A percentile compares a stretch with the other conserved stretches of the same genome.
These are phyloP conservation scores for Valencia hispanica DNA, from an alignment of 2,797 vertebrate genomes.

Conservation along the genomic window DNA sequence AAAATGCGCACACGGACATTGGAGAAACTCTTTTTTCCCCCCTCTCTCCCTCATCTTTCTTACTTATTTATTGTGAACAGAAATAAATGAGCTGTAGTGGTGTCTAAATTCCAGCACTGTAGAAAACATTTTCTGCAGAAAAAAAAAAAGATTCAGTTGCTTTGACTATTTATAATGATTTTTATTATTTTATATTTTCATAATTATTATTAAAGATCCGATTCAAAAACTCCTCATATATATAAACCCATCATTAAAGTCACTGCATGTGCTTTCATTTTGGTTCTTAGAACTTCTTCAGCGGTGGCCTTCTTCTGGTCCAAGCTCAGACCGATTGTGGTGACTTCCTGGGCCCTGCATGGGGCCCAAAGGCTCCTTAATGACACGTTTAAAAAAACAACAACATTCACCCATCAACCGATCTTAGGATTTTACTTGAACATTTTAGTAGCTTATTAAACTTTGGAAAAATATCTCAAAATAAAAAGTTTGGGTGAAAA, in stretches of 20 bases:
- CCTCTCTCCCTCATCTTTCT: background rate
- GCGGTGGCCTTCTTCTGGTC: background rate
- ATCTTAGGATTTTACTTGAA: background rate
- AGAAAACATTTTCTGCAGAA: no score
- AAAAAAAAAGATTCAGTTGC: background rate
- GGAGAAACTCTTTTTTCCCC: background rate
- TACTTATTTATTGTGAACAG: background rate
- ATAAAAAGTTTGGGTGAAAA: background rate
- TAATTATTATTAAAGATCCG: background rate
- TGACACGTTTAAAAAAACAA: background rate
- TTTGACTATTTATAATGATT: background rate
- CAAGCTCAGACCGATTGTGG: background rate
- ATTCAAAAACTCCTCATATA: background rate
- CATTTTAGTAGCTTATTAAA: background rate
- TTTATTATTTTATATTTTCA: background rate
- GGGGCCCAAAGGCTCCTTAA: background rate
- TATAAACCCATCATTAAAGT: no score
- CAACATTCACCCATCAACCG: background rate
- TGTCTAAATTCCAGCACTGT: background rate
- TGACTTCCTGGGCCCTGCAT: background rate
- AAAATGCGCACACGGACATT: background rate
- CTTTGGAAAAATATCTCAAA: background rate
- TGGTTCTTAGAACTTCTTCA: background rate
- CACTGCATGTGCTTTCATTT: background rate
- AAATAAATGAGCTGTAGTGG: background rate